Conservation (phyloP, 1,140 invertebrate genomes). For the Teleogryllus occipitalis region DNA sequence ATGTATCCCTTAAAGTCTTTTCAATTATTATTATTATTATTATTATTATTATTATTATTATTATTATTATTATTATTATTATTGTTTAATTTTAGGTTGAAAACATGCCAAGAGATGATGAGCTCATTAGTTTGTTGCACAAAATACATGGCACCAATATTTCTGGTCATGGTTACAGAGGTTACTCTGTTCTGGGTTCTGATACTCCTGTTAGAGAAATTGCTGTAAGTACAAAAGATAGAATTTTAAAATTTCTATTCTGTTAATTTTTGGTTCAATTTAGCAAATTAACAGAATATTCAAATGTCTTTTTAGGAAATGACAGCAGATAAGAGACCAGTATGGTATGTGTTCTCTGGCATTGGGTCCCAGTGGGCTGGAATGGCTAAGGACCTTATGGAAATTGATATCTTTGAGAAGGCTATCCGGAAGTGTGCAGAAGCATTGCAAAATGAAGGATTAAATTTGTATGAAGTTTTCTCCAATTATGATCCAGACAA, state of each 20-base stretch:
- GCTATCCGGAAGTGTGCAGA: constrained; percentile 68
- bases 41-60: too few species aligned
- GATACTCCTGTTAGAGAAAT: constrained; percentile 39
- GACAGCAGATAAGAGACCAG: constrained; percentile 54
- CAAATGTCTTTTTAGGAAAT: constrained; percentile 22
- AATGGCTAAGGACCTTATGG: constrained; percentile 81
- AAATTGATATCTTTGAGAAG: constrained; percentile 66
- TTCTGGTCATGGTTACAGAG: constrained; percentile 62
- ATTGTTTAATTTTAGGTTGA: constrained; percentile 30
- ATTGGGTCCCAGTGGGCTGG: constrained; percentile 96
- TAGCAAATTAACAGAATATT: too few species aligned
- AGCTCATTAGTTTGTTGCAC: constrained; percentile 68
- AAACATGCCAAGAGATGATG: constrained; percentile 53
- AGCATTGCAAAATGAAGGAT: constrained; percentile 60
- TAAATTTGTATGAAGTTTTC: constrained; percentile 77
- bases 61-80: too few species aligned
- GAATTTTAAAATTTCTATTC: not conserved
- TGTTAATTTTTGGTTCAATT: not conserved
- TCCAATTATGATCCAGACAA: constrained; percentile 71
- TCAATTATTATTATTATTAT: too few species aligned
- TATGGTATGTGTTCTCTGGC: constrained; percentile 93
- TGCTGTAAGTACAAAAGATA: constrained; percentile 31
- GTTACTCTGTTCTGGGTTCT: constrained; percentile 60
- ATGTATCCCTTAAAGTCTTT: too few species aligned
- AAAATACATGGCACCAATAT: constrained; percentile 61